Evolutionary conservation across 2,113 vertebrate species (phyloP).

Genomic region (Bujurquina vittata): DNA sequence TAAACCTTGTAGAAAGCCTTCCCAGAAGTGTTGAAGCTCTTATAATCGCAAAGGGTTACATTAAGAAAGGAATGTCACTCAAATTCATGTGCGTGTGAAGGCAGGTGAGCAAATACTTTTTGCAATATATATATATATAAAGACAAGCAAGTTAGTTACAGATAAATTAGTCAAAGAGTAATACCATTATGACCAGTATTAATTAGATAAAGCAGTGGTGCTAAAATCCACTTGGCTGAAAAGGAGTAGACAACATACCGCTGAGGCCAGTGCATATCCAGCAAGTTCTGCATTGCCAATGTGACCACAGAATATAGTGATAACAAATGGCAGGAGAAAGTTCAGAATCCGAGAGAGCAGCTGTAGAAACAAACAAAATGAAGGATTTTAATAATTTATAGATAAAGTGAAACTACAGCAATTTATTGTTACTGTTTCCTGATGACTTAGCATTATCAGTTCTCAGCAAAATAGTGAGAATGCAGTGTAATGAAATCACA

Average conservation of each 20-base stretch:
- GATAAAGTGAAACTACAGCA: not conserved
- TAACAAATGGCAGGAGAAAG: slow-evolving; percentile 87
- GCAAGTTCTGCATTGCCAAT: slow-evolving; percentile 91
- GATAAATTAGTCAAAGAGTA: not conserved
- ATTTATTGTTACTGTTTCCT: not conserved
- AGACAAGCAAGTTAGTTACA: not conserved
- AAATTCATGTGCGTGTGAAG: no score
- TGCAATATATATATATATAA: not conserved
- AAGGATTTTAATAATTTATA: not conserved
- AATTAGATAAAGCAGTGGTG: not conserved
- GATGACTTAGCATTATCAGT: not conserved
- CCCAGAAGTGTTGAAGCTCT: no score
- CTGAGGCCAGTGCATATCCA: slow-evolving; percentile 88
- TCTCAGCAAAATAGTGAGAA: not conserved
- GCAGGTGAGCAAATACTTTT: no score
- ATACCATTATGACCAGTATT: not conserved
- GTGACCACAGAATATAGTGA: slow-evolving; percentile 92
- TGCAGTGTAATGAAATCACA: slow-evolving; percentile 11
- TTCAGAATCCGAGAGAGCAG: slow-evolving; percentile 86
- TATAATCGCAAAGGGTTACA: no score
- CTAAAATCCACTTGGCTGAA: not conserved
- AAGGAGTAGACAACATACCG: slow-evolving; percentile 74
- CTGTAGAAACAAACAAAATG: slow-evolving; percentile 68
- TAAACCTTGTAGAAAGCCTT: no score
- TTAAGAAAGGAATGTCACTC: no score